Base-by-base conservation (phyloP, 2,113 vertebrate species). In the Taurulus bubalis region DNA sequence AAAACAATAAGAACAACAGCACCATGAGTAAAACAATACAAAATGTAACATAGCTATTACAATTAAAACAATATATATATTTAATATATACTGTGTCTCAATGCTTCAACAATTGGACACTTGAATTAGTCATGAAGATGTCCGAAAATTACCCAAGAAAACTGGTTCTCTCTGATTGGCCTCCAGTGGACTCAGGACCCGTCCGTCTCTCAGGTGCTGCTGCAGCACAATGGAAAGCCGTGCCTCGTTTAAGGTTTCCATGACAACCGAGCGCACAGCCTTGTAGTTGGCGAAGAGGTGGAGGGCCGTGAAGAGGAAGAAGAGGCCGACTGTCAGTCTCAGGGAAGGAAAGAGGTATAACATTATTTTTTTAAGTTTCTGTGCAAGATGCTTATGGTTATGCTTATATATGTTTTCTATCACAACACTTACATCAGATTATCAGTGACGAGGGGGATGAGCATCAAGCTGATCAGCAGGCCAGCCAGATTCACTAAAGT, bases 251-350 rank as follows among this genome's bases (percentile, higher is more conserved):
- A 98, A 93, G 1, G 96, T 98, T 84, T 97, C 96, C 95, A 98
- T 97, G 86, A 97, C 95, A 9, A 98, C 95, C 0, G 96, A 95
- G 16, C 96, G 94, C 47, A 98, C 96, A 0, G 97, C 97, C 63
- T 95, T 96, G 90, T 96, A 97, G 93, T 98, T 98, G 88, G 97
- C 95, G 1, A 96, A 96, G 64, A 98, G 95, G 83, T 98, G 97
- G 34, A 98, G 92, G 40, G 83, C 1, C 1, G 97, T 97, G 92
- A 98, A 95, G 85, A 97, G 85, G 85, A 95, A 92, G 90, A 96
- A 98, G 79, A 97, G 95, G 63, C 87, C 40, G 11, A 96, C 92
- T n/a, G 96, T 96, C 84, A 96, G 81, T 84, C 97, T 98, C 53
- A 81, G 62, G 80, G 28, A 18, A 14, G 69, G 6, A 87, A 47